These are phyloP conservation scores for Podarcis siculus DNA, from an alignment of 2,797 vertebrate genomes.

Conservation along the genomic window DNA sequence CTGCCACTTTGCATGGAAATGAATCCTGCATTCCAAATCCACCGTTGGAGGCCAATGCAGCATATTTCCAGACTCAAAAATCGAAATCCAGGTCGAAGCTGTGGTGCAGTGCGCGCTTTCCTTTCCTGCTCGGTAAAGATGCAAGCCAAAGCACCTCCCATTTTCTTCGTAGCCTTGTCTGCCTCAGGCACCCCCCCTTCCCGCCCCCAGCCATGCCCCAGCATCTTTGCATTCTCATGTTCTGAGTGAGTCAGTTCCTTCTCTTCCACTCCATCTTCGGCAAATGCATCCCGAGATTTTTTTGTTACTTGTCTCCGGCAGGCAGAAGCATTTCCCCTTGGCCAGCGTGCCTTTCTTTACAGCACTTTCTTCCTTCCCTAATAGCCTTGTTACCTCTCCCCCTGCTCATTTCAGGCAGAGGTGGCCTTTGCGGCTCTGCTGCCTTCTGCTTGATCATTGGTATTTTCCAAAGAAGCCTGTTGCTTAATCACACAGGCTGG, in stretches of 20 bases:
- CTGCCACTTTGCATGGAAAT: background rate
- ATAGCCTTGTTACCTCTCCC: background rate
- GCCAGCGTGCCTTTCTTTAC: background rate
- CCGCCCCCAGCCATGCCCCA: fast-evolving
- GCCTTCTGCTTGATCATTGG: background rate
- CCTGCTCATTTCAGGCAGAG: background rate
- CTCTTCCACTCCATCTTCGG: background rate
- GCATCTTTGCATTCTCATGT: background rate
- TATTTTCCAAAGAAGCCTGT: background rate
- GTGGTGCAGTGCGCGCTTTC: slow-evolving; percentile 7
- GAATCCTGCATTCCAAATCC: background rate
- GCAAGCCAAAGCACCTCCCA: background rate
- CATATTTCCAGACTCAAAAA: background rate
- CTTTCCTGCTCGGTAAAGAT: background rate
- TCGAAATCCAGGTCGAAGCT: slow-evolving; percentile 21
- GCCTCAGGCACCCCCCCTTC: background rate
- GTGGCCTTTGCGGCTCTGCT: background rate
- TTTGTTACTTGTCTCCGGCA: background rate
- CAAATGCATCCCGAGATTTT: background rate
- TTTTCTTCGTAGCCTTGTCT: background rate
- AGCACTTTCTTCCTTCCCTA: background rate
- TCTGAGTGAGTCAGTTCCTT: fast-evolving
- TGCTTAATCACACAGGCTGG: background rate
- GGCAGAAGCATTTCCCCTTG: too few species aligned
- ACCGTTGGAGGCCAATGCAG: background rate